Evolutionary conservation across 1,140 invertebrate species (phyloP).

Genomic region (Drosophila kikkawai): DNA sequence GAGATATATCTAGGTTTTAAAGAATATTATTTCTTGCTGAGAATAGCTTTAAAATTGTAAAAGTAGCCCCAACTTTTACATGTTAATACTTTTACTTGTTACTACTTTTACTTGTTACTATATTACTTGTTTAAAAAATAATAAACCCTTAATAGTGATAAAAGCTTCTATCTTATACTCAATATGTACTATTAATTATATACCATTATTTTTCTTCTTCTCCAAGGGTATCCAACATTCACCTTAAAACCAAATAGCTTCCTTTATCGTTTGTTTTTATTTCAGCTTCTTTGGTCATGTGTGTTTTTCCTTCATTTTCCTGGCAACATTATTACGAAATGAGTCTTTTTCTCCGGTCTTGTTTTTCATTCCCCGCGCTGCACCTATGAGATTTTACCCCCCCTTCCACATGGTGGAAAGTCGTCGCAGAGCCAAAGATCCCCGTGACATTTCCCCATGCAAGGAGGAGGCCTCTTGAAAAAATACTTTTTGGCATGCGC

Average conservation of each 20-base stretch:
- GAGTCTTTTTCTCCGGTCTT: conserved; percentile 47
- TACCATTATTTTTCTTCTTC: background rate
- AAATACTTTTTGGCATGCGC: conserved; percentile 72
- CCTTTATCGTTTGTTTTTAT: conserved; percentile 23
- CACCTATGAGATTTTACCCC: conserved; percentile 18
- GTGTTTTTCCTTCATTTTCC: conserved; percentile 35
- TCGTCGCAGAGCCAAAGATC: conserved; percentile 33
- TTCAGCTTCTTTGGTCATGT: conserved; percentile 17
- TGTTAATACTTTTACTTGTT: too few species aligned
- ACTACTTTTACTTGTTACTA: too few species aligned
- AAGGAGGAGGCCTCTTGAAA: conserved; percentile 35
- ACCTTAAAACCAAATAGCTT: background rate
- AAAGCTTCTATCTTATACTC: background rate
- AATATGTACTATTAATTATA: background rate
- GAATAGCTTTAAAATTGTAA: background rate
- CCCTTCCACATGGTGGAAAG: conserved; percentile 32
- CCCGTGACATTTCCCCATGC: conserved; percentile 63
- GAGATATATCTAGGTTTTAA: too few species aligned
- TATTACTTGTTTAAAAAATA: too few species aligned
- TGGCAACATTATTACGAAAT: conserved; percentile 67
- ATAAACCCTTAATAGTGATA: too few species aligned
- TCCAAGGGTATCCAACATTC: background rate
- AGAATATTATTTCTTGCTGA: background rate
- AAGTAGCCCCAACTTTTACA: too few species aligned
- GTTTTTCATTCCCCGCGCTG: conserved; percentile 24